Conservation (phyloP, 2,797 vertebrate genomes). For the Gymnothorax reevesii region DNA sequence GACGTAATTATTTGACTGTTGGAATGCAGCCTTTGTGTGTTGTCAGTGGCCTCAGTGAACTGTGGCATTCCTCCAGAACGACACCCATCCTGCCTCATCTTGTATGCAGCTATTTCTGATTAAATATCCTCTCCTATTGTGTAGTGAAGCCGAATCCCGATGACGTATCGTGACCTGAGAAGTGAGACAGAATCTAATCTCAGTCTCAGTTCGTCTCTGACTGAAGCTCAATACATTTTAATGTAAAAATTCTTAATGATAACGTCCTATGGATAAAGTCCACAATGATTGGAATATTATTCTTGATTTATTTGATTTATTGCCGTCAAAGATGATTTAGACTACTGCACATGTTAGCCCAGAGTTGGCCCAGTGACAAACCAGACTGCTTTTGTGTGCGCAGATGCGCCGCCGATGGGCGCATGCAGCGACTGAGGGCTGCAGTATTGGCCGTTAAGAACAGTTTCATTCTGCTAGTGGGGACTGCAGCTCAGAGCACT, state of each 20-base stretch:
- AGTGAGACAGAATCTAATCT: not conserved
- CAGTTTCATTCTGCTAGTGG: slow-evolving; percentile 18
- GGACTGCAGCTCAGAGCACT: not conserved
- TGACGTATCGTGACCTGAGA: not conserved
- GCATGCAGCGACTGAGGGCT: slow-evolving; percentile 9
- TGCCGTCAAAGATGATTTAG: not conserved
- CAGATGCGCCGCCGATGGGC: not conserved
- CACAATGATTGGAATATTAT: not conserved
- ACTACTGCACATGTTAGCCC: not conserved
- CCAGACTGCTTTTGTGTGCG: not conserved
- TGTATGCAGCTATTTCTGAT: not conserved
- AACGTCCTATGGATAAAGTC: not conserved
- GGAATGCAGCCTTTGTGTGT: not conserved
- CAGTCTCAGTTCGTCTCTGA: not conserved
- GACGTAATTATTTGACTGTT: no score
- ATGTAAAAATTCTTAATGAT: not conserved
- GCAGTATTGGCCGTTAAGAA: slow-evolving; percentile 7
- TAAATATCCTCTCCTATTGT: not conserved
- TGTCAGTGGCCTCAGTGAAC: not conserved
- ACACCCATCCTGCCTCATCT: not conserved
- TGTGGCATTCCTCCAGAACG: not conserved
- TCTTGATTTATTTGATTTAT: not conserved
- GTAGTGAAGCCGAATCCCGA: not conserved
- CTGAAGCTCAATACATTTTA: not conserved
- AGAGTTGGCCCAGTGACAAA: not conserved